phyloP scores from a whole-genome alignment of 2,888 invertebrate genomes.

The Eupithecia centaureata region DNA sequence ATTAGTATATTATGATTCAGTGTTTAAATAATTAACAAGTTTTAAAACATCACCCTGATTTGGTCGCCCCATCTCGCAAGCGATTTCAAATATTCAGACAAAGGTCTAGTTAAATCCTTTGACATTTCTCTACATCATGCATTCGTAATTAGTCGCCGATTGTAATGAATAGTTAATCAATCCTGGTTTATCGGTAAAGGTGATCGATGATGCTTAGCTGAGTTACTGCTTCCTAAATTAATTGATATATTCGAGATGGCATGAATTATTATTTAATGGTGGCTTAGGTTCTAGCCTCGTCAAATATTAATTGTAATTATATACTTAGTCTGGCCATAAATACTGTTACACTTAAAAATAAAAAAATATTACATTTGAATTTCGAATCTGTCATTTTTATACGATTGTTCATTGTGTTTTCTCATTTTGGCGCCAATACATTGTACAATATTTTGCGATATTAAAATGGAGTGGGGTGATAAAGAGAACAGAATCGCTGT shows the following conservation, averaged over 20 bases:
- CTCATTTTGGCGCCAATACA: no score
- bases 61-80: not conserved
- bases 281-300: not conserved
- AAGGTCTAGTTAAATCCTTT: slow-evolving; percentile 30
- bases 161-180: slow-evolving; percentile 37
- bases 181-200: slow-evolving; percentile 20
- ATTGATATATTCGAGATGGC: slow-evolving; percentile 37
- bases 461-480: no score
- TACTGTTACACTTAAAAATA: no score
- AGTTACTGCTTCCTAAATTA: slow-evolving; percentile 37
- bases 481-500: no score
- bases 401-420: no score
- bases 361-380: no score
- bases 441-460: no score
- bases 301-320: not conserved
- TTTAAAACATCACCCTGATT: not conserved
- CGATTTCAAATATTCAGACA: slow-evolving; percentile 8
- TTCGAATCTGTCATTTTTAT: no score
- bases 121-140: slow-evolving; percentile 34
- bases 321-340: no score
- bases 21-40: not conserved
- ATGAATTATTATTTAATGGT: slow-evolving; percentile 27
- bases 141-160: slow-evolving; percentile 40
- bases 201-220: slow-evolving; percentile 31
- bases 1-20: no score